phyloP scores from a whole-genome alignment of 2,113 vertebrate species.

The Nibea coibor region DNA sequence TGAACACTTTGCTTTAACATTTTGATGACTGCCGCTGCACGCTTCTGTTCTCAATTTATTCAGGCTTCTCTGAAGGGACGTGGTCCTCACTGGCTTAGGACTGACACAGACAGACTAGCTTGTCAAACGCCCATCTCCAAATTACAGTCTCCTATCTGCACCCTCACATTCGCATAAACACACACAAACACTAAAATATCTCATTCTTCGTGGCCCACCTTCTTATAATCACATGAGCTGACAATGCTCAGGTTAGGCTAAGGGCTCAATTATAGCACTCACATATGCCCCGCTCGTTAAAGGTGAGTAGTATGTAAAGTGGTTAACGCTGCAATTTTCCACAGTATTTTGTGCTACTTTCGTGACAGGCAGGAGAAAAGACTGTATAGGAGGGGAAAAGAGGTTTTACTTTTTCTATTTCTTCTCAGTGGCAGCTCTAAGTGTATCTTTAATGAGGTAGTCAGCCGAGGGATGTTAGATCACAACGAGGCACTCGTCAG shows the following conservation, averaged over 20 bases:
- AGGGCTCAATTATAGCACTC: conserved; percentile 64
- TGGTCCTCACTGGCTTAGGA: conserved; percentile 8
- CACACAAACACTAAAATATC: conserved; percentile 32
- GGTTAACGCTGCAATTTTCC: conserved; percentile 46
- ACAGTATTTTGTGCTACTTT: conserved; percentile 38
- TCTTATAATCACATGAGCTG: conserved; percentile 56
- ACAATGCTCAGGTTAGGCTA: conserved; percentile 30
- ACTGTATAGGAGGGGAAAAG: neutral
- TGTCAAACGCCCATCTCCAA: conserved; percentile 42
- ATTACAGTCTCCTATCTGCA: conserved; percentile 49
- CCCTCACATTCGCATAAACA: conserved; percentile 27
- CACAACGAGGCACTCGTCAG: conserved; percentile 39
- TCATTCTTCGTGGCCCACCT: conserved; percentile 21
- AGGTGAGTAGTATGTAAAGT: conserved; percentile 56
- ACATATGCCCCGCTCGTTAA: conserved; percentile 27
- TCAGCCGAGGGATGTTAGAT: conserved; percentile 47
- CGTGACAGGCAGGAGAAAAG: conserved; percentile 28
- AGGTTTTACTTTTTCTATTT: conserved; percentile 20
- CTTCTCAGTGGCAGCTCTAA: conserved; percentile 37
- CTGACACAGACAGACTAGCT: conserved; percentile 37
- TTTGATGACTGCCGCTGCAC: neutral
- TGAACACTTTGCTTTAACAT: neutral
- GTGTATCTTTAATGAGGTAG: conserved; percentile 62
- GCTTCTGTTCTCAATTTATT: neutral
- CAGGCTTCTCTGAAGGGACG: conserved; percentile 10